These are phyloP conservation scores for Thymelicus lineola DNA, from an alignment of 2,888 invertebrate species.

Conservation along the genomic window DNA sequence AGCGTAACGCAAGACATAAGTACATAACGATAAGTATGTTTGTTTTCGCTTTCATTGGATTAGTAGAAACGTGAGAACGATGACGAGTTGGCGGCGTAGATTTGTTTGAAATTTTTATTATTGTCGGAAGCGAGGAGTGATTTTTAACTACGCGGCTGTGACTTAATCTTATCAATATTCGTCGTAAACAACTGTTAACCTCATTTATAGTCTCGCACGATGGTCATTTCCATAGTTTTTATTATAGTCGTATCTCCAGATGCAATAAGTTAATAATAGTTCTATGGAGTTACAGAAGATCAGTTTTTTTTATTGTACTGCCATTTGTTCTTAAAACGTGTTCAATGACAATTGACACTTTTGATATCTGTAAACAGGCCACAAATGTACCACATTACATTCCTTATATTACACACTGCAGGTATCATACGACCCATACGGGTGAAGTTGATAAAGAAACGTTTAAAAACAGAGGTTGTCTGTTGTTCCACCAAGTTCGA, in stretches of 20 bases:
- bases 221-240: no score
- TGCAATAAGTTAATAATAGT: not conserved
- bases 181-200: constrained; percentile 13
- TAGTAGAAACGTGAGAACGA: constrained; percentile 45
- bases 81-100: constrained; percentile 21
- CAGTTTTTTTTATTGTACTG: no score
- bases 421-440: no score
- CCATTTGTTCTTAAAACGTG: no score
- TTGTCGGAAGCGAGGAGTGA: not conserved
- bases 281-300: not conserved
- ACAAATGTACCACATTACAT: no score
- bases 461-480: no score
- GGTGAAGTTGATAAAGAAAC: no score
- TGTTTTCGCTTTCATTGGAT: constrained; percentile 61
- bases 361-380: no score
- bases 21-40: constrained; percentile 47
- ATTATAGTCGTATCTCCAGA: not conserved
- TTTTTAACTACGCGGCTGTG: constrained; percentile 12
- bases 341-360: no score
- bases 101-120: constrained; percentile 24
- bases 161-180: constrained; percentile 16
- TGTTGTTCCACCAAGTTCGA: not conserved
- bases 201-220: not conserved
- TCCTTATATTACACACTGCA: no score
- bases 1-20: constrained; percentile 51